Base-by-base conservation (phyloP, 2,888 invertebrate genomes). In the Litoditis marina region DNA sequence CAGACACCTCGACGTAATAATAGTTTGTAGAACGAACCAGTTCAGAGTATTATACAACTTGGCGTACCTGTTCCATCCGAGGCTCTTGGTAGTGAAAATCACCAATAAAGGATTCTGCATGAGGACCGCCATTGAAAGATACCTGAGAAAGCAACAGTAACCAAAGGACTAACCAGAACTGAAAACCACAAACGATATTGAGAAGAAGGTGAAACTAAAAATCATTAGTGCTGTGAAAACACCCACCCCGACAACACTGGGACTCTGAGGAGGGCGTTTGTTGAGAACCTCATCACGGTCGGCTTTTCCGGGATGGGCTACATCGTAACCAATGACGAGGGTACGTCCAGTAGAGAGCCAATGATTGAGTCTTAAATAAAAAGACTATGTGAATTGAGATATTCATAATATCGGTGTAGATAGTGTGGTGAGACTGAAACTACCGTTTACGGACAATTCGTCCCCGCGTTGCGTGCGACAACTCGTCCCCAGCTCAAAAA, bases 21-120 rank as follows among this genome's bases (percentile, higher is more conserved):
- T n/a, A n/a, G n/a, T n/a, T n/a, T n/a, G n/a, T n/a, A n/a, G n/a
- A n/a, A n/a, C n/a, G n/a, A n/a, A n/a, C n/a, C n/a, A n/a, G n/a
- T n/a, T n/a, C n/a, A n/a, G n/a, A n/a, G n/a, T n/a, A n/a, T n/a
- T n/a, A n/a, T n/a, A n/a, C n/a, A n/a, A n/a, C n/a, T n/a, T n/a
- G n/a, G n/a, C n/a, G n/a, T n/a, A 68, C 69, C 34, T 52, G 27
- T 42, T 73, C 75, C 19, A 64, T 34, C 0, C 60, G 47, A 4
- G 71, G 63, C 6, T 34, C 13, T 32, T 75, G 75, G 39, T 46
- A 70, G 44, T 69, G 66, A 59, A 68, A 75, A 31, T 75, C 75
- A 0, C 75, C 75, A 39, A 71, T 58, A 32, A 75, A 58, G 0
- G 50, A 25, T 42, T 68, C 67, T 1, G 52, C 54, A 4, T 63